These are phyloP conservation scores for Mustelus asterias DNA, from an alignment of 2,113 vertebrate genomes.

Conservation along the genomic window DNA sequence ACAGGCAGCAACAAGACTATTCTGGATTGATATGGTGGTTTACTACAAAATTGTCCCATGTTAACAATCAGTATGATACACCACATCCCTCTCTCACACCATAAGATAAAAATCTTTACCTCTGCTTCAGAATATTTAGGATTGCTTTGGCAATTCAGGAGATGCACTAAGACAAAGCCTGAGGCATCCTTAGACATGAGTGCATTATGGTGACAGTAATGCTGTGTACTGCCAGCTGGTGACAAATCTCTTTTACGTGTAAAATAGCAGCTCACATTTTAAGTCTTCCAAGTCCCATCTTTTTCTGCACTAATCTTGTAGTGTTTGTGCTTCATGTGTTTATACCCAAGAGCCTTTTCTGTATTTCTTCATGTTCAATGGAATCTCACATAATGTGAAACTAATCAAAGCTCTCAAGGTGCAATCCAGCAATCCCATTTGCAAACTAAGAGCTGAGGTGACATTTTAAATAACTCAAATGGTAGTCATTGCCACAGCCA, in stretches of 20 bases:
- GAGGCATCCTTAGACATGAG: not conserved
- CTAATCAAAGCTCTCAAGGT: not conserved
- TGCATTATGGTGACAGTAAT: conserved; percentile 2
- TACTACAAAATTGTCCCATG: not conserved
- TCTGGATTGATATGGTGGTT: not conserved
- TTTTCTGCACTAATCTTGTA: not conserved
- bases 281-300: not conserved
- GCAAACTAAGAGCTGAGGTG: not conserved
- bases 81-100: not conserved
- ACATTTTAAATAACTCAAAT: not conserved
- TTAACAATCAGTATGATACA: not conserved
- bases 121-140: not conserved
- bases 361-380: not conserved
- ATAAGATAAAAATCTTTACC: not conserved
- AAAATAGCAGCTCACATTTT: conserved; percentile 18
- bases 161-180: conserved; percentile 5
- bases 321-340: conserved; percentile 9
- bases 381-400: not conserved
- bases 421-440: not conserved
- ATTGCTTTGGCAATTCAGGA: not conserved
- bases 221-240: not conserved
- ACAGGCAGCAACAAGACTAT: not conserved
- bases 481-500: not conserved
- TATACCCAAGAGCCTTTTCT: not conserved
- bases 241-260: not conserved